Conservation (phyloP, 2,113 vertebrate genomes). For the Neotragus pygmaeus region DNA sequence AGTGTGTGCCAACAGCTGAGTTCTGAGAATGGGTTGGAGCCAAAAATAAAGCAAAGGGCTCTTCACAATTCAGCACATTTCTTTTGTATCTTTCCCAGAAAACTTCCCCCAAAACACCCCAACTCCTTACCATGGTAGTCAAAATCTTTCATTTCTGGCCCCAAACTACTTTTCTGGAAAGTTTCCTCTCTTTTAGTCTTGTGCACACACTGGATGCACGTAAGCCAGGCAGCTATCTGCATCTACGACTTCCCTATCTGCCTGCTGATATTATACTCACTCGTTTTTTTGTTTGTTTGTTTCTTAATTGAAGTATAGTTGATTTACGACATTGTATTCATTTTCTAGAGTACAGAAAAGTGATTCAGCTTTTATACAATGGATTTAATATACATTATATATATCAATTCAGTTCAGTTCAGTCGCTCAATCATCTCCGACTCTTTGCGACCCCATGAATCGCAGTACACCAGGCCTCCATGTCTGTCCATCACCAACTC, state of each 20-base stretch:
- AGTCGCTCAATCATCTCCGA: accelerated
- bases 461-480: too few relatives aligned
- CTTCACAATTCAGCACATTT: background rate
- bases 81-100: background rate
- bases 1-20: background rate
- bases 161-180: background rate
- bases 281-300: background rate
- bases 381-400: background rate
- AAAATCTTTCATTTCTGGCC: background rate
- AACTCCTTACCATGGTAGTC: background rate
- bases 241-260: too few relatives aligned
- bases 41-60: background rate
- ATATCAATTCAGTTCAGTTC: too few relatives aligned
- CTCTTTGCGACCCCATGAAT: too few relatives aligned
- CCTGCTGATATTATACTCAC: background rate
- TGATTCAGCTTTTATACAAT: background rate
- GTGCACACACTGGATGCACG: accelerated
- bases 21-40: background rate
- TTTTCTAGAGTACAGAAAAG: background rate
- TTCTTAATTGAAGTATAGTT: background rate
- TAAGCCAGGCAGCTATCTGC: too few relatives aligned
- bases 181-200: background rate
- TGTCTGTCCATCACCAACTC: too few relatives aligned
- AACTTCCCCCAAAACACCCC: background rate
- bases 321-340: too few relatives aligned